Evolutionary conservation across 2,888 invertebrate genomes (phyloP), one percentile per base, ranked within the genome.

Genomic region (Drosophila borealis): DNA sequence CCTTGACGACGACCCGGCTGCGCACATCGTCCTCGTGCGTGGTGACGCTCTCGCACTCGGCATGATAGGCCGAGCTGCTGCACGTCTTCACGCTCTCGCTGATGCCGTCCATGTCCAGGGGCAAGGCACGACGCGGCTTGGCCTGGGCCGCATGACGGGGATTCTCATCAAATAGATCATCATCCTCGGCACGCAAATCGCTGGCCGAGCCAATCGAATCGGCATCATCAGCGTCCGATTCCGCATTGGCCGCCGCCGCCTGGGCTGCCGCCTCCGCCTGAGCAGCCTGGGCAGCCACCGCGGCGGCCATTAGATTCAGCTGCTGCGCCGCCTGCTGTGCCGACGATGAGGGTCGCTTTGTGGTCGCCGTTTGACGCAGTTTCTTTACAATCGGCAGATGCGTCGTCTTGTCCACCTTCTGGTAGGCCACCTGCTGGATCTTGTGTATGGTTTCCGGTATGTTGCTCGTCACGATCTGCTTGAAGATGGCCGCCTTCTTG

Each of bases 171-270:
- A 92, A 93, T 11, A 92, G 91, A 56, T 93, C 93, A 63, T 93
- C 93, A 62, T 93, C 93, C 61, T 93, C 94, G 6, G 94, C 94
- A 50, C 94, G 93, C 56, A 96, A 92, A 91, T 96, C 96, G 81
- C 95, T 95, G 0, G 95, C 95, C 0, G 95, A 96, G 5, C 96
- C 96, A 65, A 96, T 96, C 0, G 95, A 95, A 82, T 95, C 95
- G 48, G 94, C 94, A 36, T 95, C 94, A 48, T 94, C 93, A 60
- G 8, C 29, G 29, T 94, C 93, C 55, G 82, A 84, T 48, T 71
- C 73, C 0, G 44, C 71, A 14, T 64, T 67, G 17, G 78, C 76
- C 2, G 74, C 76, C 3, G 74, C 80, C 17, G 78, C 62, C 48
- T 63, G 59, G 0, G 78, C 74, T 4, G 59, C 63, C 14, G 62